These are phyloP conservation scores for Helicolenus hilgendorfi DNA, from an alignment of 2,797 vertebrate genomes.

Conservation along the genomic window DNA sequence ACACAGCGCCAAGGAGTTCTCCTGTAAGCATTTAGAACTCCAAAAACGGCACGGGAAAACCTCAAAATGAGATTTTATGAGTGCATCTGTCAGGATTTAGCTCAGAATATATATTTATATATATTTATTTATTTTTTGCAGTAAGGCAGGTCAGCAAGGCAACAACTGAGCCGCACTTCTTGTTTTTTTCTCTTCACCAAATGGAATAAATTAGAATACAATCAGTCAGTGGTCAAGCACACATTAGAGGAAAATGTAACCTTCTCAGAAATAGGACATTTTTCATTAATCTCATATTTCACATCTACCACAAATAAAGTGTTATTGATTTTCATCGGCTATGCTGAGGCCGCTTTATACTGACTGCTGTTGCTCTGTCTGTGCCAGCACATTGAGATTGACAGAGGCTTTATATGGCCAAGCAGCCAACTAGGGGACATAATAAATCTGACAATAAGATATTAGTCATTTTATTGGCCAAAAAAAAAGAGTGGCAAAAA, in stretches of 20 bases:
- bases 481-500: slow-evolving; percentile 45
- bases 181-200: slow-evolving; percentile 1
- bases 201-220: slow-evolving; percentile 17
- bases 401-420: slow-evolving; percentile 66
- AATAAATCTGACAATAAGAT: slow-evolving; percentile 66
- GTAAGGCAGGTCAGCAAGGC: neutral
- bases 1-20: slow-evolving; percentile 9
- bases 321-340: slow-evolving; percentile 72
- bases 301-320: slow-evolving; percentile 65
- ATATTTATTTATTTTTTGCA: neutral
- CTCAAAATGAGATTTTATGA: neutral
- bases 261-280: slow-evolving; percentile 58
- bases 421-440: slow-evolving; percentile 46
- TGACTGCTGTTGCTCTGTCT: slow-evolving; percentile 44
- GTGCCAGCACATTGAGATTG: slow-evolving; percentile 62
- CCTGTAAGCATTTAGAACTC: neutral
- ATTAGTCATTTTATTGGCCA: slow-evolving; percentile 74
- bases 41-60: neutral
- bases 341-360: slow-evolving; percentile 55
- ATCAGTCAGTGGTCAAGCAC: slow-evolving; percentile 35
- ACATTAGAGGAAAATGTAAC: slow-evolving; percentile 57
- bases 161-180: neutral
- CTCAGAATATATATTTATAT: too few relatives aligned
- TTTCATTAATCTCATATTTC: slow-evolving; percentile 73
- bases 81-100: slow-evolving; percentile 3